Percentiles rank a stretch among this genome's conserved stretches.
Conservation (phyloP, 2,113 vertebrate species). For the Spea multiplicata region DNA sequence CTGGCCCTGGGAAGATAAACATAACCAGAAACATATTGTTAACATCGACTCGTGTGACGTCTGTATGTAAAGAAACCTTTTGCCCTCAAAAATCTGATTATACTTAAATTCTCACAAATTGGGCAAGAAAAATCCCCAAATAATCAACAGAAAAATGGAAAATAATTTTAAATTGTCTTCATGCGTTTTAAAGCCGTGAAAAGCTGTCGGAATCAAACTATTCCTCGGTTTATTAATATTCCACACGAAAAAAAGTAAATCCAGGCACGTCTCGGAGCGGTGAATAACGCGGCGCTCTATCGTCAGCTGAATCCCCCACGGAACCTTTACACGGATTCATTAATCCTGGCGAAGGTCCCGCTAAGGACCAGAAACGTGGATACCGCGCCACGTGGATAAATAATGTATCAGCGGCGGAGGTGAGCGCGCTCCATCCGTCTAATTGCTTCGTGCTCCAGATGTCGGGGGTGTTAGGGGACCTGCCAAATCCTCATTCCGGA, state of each 20-base stretch:
- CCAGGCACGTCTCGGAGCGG: neutral
- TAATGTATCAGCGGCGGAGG: constrained; percentile 22
- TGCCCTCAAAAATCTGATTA: too few species aligned
- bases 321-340: constrained; percentile 27
- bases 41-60: too few species aligned
- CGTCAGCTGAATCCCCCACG: neutral
- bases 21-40: too few species aligned
- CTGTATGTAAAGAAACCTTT: too few species aligned
- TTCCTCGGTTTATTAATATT: neutral
- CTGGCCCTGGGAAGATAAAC: too few species aligned
- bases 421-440: constrained; percentile 12
- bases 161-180: too few species aligned
- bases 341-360: constrained; percentile 17
- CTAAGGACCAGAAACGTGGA: constrained; percentile 27
- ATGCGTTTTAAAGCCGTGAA: neutral
- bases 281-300: constrained; percentile 2
- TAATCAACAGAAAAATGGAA: too few species aligned
- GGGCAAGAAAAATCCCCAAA: too few species aligned
- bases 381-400: constrained; percentile 26
- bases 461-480: constrained; percentile 19
- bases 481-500: constrained; percentile 27
- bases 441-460: constrained; percentile 39
- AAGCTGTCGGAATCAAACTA: neutral
- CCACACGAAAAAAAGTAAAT: neutral
- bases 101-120: too few species aligned